Evolutionary conservation across 2,113 vertebrate species (phyloP).

Genomic region (Rhabdomys dilectus): DNA sequence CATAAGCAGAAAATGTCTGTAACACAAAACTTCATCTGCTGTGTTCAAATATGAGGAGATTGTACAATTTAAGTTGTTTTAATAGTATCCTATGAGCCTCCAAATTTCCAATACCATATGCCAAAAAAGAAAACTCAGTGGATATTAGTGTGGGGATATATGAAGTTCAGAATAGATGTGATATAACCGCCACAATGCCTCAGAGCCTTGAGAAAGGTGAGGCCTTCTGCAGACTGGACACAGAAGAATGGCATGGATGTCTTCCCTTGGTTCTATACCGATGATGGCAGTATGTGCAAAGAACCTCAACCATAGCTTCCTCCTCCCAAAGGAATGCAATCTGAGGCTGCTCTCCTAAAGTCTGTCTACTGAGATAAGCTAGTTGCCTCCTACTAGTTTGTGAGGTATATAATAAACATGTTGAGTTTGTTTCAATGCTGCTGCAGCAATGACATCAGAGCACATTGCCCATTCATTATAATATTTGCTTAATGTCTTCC

Average conservation of each 20-base stretch:
- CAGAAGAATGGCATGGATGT: background rate
- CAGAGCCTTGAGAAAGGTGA: no score
- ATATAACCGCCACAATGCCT: background rate
- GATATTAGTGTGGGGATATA: background rate
- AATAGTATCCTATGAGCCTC: background rate
- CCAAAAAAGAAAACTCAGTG: background rate
- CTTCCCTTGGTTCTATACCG: background rate
- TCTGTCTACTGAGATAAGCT: background rate
- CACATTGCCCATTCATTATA: background rate
- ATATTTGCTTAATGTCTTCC: no score
- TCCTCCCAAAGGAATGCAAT: background rate
- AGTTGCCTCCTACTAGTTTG: background rate
- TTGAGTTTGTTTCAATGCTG: background rate
- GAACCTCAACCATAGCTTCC: background rate
- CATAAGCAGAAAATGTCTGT: background rate
- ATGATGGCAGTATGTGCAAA: background rate
- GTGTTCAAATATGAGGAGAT: constrained; percentile 2
- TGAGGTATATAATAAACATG: no score
- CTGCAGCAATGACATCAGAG: background rate
- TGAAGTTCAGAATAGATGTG: background rate
- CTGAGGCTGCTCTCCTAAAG: background rate
- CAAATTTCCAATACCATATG: constrained; percentile 1
- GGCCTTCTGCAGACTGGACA: background rate
- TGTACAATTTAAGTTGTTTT: background rate
- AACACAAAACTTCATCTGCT: background rate